These are phyloP conservation scores for Neofelis nebulosa DNA, from an alignment of 2,113 vertebrate genomes.

Conservation along the genomic window DNA sequence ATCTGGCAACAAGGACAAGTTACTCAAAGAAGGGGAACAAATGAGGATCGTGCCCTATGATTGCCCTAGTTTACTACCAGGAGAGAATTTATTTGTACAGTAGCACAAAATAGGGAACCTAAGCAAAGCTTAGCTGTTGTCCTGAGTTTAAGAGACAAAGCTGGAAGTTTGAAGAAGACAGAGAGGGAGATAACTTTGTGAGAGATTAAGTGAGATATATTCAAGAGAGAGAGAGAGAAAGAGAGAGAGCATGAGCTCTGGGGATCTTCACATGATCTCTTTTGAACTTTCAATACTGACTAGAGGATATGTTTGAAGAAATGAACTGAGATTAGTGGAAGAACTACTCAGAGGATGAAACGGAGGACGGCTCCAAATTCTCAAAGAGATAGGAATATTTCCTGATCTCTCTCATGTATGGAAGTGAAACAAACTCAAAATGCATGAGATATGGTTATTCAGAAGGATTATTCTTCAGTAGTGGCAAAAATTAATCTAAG, in stretches of 20 bases:
- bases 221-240: background rate
- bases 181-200: background rate
- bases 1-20: background rate
- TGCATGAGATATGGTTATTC: background rate
- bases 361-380: background rate
- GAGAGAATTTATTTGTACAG: background rate
- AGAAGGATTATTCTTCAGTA: background rate
- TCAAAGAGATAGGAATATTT: background rate
- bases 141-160: background rate
- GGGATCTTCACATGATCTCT: background rate
- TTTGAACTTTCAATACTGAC: background rate
- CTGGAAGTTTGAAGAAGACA: background rate
- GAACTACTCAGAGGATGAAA: background rate
- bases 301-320: background rate
- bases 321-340: background rate
- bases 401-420: background rate
- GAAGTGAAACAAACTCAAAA: background rate
- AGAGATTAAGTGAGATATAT: background rate
- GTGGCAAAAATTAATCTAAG: background rate
- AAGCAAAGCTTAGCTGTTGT: background rate
- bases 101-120: fast-evolving
- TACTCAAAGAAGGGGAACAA: background rate
- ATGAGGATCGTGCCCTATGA: background rate
- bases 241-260: background rate
- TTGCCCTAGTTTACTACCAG: background rate